Conservation (phyloP, 2,113 vertebrate genomes). For the Micronycteris hirsuta region DNA sequence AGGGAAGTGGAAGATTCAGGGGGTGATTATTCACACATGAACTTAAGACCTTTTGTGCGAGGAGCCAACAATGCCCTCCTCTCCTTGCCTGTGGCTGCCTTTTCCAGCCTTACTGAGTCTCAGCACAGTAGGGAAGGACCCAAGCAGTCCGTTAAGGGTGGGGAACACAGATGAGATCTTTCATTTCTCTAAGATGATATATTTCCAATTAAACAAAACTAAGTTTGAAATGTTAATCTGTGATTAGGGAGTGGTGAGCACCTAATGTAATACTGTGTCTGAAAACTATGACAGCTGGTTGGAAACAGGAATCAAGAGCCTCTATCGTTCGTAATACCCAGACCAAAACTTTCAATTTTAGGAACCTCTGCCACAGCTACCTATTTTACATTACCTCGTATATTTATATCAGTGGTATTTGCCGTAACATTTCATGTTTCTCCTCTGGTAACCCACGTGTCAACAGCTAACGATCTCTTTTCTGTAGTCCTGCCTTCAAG, state of each 20-base stretch:
- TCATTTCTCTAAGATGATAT: neutral
- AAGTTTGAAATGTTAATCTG: neutral
- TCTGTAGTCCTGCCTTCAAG: neutral
- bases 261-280: neutral
- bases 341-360: neutral
- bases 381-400: neutral
- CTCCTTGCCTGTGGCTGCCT: neutral
- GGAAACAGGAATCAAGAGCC: neutral
- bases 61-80: neutral
- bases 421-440: neutral
- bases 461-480: neutral
- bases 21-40: neutral
- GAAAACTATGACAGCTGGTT: neutral
- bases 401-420: neutral
- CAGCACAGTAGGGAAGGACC: neutral
- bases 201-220: neutral
- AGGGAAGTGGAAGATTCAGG: neutral
- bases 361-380: neutral
- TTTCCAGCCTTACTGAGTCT: neutral
- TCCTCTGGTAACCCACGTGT: neutral
- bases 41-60: neutral
- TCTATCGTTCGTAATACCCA: neutral
- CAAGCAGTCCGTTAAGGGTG: neutral
- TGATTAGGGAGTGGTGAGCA: neutral
- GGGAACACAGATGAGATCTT: neutral